Evolutionary conservation across 2,113 vertebrate species (phyloP).

Genomic region (Corydoras maculifer): DNA sequence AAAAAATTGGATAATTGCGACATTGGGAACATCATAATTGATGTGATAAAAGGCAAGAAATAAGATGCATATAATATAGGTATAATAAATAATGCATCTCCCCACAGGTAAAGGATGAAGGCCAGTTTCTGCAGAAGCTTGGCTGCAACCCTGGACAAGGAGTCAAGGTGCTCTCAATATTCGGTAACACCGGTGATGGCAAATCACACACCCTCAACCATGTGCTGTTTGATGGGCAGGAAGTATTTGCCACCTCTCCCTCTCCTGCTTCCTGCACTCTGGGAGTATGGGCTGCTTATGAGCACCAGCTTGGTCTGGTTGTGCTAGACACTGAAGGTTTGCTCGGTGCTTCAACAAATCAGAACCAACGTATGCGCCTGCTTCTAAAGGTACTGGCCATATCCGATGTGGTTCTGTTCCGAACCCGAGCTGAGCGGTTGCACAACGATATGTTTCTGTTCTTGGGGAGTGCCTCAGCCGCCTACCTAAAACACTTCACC

Average conservation of each 20-base stretch:
- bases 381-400: constrained; percentile 73
- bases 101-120: constrained; percentile 58
- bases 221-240: constrained; percentile 62
- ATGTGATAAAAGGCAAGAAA: too few species aligned
- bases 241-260: constrained; percentile 69
- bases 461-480: constrained; percentile 71
- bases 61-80: too few species aligned
- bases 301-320: constrained; percentile 59
- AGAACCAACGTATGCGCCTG: constrained; percentile 70
- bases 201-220: constrained; percentile 78
- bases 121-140: constrained; percentile 59
- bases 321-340: constrained; percentile 73
- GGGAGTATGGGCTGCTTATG: constrained; percentile 72
- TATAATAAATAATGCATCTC: not conserved
- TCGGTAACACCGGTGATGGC: constrained; percentile 78
- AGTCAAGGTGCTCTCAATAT: constrained; percentile 74
- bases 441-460: constrained; percentile 80
- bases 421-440: constrained; percentile 72
- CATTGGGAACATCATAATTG: too few species aligned
- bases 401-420: constrained; percentile 72
- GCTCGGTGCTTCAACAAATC: constrained; percentile 63
- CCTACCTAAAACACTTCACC: constrained; percentile 73
- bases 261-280: constrained; percentile 72
- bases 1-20: too few species aligned
- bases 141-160: constrained; percentile 53